A percentile compares a stretch with the other conserved stretches of the same genome.
These are phyloP conservation scores for Fregetta grallaria DNA, from an alignment of 2,113 vertebrate genomes.

Conservation along the genomic window DNA sequence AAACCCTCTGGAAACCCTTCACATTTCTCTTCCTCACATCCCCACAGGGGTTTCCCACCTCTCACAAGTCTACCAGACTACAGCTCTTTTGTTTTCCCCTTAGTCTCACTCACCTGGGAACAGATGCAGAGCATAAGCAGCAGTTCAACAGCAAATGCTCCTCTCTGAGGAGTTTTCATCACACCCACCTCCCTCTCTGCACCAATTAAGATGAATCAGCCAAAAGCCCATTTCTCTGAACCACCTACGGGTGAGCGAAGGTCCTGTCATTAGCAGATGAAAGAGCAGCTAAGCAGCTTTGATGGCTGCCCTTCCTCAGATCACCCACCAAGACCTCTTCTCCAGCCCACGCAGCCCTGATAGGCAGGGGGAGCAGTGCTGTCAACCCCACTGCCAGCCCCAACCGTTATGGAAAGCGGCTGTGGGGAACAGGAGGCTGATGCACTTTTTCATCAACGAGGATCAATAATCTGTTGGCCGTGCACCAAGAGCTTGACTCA, in stretches of 20 bases:
- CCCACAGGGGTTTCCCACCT: not conserved
- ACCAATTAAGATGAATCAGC: not conserved
- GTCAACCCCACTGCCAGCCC: not conserved
- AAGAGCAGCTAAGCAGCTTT: not conserved
- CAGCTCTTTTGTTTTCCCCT: not conserved
- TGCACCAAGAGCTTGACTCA: not conserved
- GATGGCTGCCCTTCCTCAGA: not conserved
- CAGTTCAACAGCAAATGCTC: not conserved
- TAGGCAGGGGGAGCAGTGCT: not conserved
- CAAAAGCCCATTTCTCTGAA: not conserved
- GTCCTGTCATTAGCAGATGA: not conserved
- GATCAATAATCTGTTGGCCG: not conserved
- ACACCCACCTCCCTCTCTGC: not conserved
- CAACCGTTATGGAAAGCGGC: fast-evolving
- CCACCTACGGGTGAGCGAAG: not conserved
- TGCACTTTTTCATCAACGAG: fast-evolving
- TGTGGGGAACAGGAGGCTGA: not conserved
- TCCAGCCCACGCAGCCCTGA: fast-evolving
- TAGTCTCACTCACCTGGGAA: not conserved
- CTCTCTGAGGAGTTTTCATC: not conserved
- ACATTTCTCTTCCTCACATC: not conserved
- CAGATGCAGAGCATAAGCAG: not conserved
- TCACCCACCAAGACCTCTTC: not conserved
- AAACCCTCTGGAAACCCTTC: not conserved
- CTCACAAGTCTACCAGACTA: not conserved